Conservation (phyloP, 2,113 vertebrate species). For the Callithrix jacchus region DNA sequence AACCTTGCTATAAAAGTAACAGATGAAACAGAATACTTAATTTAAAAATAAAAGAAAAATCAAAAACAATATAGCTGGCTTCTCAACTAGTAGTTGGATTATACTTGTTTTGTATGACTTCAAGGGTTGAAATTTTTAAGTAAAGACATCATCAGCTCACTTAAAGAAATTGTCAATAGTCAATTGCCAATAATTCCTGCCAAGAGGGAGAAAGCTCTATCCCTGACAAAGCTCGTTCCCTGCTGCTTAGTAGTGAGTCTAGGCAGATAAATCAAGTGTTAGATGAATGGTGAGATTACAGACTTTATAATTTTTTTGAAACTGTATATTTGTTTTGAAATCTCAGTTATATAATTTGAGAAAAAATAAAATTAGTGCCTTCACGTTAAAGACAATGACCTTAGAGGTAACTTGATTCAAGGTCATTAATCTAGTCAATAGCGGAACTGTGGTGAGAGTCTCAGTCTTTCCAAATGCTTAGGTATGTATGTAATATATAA, state of each 20-base stretch:
- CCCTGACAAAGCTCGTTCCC: neutral
- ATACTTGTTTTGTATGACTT: neutral
- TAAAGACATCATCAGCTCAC: neutral
- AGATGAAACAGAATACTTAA: neutral
- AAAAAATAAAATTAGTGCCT: neutral
- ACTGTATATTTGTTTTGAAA: neutral
- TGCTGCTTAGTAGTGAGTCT: neutral
- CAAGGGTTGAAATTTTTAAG: neutral
- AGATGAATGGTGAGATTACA: neutral
- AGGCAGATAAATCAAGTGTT: neutral
- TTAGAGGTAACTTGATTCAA: neutral
- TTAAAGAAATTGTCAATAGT: neutral
- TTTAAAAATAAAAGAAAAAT: neutral
- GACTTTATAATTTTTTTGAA: neutral
- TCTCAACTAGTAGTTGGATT: neutral
- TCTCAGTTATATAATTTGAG: neutral
- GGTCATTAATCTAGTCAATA: neutral
- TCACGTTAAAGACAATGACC: constrained; percentile 21
- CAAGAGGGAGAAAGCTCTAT: neutral
- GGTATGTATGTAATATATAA: neutral
- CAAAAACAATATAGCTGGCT: neutral
- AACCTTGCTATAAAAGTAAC: neutral
- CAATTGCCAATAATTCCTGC: neutral
- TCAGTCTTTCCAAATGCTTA: neutral
- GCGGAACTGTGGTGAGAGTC: neutral